Evolutionary conservation across 1,140 invertebrate genomes (phyloP).

Genomic region (Streblospio benedicti): DNA sequence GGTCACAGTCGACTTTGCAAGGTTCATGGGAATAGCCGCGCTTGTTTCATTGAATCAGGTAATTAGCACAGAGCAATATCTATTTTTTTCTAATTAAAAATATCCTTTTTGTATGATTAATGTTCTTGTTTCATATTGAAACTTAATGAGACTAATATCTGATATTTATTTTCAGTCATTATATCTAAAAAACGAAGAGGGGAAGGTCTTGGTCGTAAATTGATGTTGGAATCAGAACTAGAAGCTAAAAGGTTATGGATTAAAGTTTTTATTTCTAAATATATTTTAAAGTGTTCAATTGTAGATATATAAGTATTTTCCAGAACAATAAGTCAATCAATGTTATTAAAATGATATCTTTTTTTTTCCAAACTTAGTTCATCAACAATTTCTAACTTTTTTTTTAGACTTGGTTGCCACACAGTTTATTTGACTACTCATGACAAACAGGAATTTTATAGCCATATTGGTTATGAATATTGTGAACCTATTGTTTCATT

Average conservation of each 20-base stretch:
- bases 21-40: conserved; percentile 27
- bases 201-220: conserved; percentile 29
- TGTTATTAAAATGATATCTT: too few species aligned
- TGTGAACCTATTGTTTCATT: conserved; percentile 33
- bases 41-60: conserved; percentile 42
- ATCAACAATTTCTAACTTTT: too few species aligned
- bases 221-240: conserved; percentile 36
- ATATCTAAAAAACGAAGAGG: conserved; percentile 18
- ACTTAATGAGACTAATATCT: background rate
- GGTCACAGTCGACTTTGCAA: conserved; percentile 35
- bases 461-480: conserved; percentile 33
- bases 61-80: background rate
- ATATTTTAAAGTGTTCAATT: too few species aligned
- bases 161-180: conserved; percentile 12
- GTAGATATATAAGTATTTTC: too few species aligned
- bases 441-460: conserved; percentile 42
- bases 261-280: conserved; percentile 4
- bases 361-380: too few species aligned
- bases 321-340: too few species aligned
- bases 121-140: background rate
- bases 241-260: conserved; percentile 28
- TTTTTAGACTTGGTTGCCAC: conserved; percentile 28
- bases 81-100: too few species aligned
- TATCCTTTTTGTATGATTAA: too few species aligned
- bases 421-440: conserved; percentile 37